phyloP scores from a whole-genome alignment of 2,797 vertebrate genomes.

The Jordanella pulchra region DNA sequence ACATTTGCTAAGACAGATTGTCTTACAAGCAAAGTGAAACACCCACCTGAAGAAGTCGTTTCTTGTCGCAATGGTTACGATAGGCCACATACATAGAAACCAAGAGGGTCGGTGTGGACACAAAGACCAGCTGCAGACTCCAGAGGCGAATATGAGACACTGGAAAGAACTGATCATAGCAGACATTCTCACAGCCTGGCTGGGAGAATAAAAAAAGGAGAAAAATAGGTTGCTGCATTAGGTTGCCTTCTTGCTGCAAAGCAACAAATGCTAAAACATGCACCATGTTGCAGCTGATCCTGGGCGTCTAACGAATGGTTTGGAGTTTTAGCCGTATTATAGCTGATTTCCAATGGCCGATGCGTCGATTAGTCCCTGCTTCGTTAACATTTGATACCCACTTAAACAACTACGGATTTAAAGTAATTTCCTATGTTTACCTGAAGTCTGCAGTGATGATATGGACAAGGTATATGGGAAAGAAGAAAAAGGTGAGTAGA shows the following conservation, averaged over 20 bases:
- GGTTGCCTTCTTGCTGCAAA: not conserved
- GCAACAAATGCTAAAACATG: not conserved
- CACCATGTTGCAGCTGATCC: not conserved
- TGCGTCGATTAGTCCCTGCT: not conserved
- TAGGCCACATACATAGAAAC: constrained; percentile 76
- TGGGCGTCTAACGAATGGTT: not conserved
- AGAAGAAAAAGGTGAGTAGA: not conserved
- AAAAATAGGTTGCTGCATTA: not conserved
- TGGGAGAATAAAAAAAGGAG: constrained; percentile 14
- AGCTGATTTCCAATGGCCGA: no score
- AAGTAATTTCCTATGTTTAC: not conserved
- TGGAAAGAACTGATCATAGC: constrained; percentile 81
- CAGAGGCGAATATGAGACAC: constrained; percentile 81
- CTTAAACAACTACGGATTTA: not conserved
- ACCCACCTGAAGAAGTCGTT: constrained; percentile 62
- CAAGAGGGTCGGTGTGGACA: constrained; percentile 75
- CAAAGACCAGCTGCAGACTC: constrained; percentile 80
- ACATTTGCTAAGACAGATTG: no score
- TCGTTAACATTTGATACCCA: not conserved
- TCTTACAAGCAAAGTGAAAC: not conserved
- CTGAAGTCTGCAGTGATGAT: not conserved
- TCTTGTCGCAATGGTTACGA: constrained; percentile 65
- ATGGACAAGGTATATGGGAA: not conserved
- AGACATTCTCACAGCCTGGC: constrained; percentile 82
- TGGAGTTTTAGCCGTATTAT: not conserved